Evolutionary conservation across 2,797 vertebrate species (phyloP), one percentile per base, ranked within the genome.

Genomic region (Danio albolineatus): DNA sequence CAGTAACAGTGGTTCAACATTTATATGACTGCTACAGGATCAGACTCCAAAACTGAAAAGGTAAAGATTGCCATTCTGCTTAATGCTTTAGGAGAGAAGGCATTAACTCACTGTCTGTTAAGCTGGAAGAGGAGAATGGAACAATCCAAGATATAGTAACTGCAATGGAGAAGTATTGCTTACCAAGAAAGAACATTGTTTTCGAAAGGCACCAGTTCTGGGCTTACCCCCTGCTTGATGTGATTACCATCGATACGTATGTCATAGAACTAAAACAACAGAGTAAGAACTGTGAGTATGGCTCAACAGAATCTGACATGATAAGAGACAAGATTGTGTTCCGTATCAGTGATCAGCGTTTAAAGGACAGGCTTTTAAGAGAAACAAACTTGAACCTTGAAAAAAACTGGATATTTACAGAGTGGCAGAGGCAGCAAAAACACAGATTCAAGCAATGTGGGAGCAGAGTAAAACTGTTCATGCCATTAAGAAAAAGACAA

Each of bases 311-410:
- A 28, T 72, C 57, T 43, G 70, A 79, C n/a, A 81, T 82, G 82
- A 76, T 80, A 12, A 81, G 78, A 73, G 73, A 83, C 14, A 85
- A 85, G 48, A 73, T 81, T 49, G 69, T 83, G 57, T 85, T 85
- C 1, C 76, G 83, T 5, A 12, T 76, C 19, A 60, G 44, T 44
- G 72, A 81, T 10, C 78, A 72, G 7, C 10, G 10, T 5, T 53
- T 83, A 0, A 77, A 81, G 64, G 49, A 79, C 19, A 79, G 72
- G 44, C 78, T 83, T n/a, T 69, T 76, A n/a, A 69, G 60, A 53
- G 75, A 86, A 57, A 10, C 39, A 4, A 7, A 79, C 12, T 49
- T 72, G 28, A 64, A 49, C 5, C 13, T 66, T 6, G 54, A 73
- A 28, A 38, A 43, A 19, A 28, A 53, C 0, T 67, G 19, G 36